phyloP scores from a whole-genome alignment of 1,140 invertebrate species.

The Anthonomus grandis region DNA sequence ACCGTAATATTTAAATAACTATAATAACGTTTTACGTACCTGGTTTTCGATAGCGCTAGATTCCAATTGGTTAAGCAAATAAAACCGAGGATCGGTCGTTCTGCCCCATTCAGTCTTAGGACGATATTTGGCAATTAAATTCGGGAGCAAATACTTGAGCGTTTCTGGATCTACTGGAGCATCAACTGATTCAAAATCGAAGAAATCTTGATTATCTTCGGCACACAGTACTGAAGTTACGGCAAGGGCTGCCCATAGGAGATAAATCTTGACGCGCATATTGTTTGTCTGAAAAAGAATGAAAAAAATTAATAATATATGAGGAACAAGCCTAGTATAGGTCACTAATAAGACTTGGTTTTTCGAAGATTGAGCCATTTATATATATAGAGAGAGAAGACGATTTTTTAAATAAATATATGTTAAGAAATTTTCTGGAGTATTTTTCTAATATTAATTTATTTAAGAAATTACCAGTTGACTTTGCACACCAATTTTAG shows the following conservation, averaged over 20 bases:
- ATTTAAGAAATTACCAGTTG: too few relatives aligned
- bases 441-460: too few relatives aligned
- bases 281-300: constrained; percentile 34
- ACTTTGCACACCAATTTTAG: too few relatives aligned
- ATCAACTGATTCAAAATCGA: constrained; percentile 35
- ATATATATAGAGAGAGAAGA: too few relatives aligned
- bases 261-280: constrained; percentile 43
- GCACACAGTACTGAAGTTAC: constrained; percentile 33
- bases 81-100: constrained; percentile 41
- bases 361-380: too few relatives aligned
- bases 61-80: constrained; percentile 44
- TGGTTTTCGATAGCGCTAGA: constrained; percentile 36
- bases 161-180: constrained; percentile 43
- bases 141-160: constrained; percentile 44
- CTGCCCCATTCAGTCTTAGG: constrained; percentile 39
- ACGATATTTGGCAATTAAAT: constrained; percentile 46
- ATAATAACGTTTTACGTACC: constrained; percentile 28
- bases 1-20: too few relatives aligned
- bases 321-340: too few relatives aligned
- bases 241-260: constrained; percentile 41
- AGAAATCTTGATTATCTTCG: constrained; percentile 37
- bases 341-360: too few relatives aligned
- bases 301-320: too few relatives aligned
- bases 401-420: too few relatives aligned
- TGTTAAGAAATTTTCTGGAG: too few relatives aligned